Evolutionary conservation across 2,113 vertebrate genomes (phyloP), one percentile per base, ranked within the genome.

Genomic region (Coturnix japonica): DNA sequence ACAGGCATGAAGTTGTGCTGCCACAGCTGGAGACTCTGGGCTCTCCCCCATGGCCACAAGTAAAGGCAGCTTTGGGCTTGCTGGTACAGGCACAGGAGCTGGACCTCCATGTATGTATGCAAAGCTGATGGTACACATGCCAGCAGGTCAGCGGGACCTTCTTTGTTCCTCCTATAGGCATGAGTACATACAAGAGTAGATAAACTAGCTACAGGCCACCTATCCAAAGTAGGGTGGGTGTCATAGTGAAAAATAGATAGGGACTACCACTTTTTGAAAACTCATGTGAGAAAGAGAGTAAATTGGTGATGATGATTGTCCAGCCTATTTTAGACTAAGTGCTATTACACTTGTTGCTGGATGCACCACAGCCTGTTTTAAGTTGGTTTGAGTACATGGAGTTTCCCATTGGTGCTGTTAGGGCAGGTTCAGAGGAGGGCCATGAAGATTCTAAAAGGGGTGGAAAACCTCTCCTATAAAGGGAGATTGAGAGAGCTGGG

Each of bases 61-160:
- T 4, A 22, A 72, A 65, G 41, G 78, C 49, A 76, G 23, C 54
- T 79, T 44, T 44, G 49, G 35, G 35, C 11, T 15, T 26, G 18
- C 13, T 2, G 1, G 13, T 0, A 0, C 66, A 41, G 35, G 12
- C 49, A 59, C 4, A 20, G 9, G 33, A 46, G 31, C 57, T 43
- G 33, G n/a, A 83, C 21, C 49, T 4, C 11, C 2, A 0, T 19
- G 23, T 44, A 37, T n/a, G 21, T 15, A 35, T 61, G 26, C 3
- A 0, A 35, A 7, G 56, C 6, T 15, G 30, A 9, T 85, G 59
- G 3, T 70, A 11, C 0, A 0, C 0, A 6, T 33, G 17, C 44
- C 53, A 13, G 11, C 31, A 33, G 75, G 8, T 28, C 71, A 59
- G 7, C 54, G 46, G 25, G 37, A 9, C 14, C 6, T 49, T 30